Evolutionary conservation across 64 coral and sea anemone species (phyloP).

Genomic region (Catalaphyllia jardinei): DNA sequence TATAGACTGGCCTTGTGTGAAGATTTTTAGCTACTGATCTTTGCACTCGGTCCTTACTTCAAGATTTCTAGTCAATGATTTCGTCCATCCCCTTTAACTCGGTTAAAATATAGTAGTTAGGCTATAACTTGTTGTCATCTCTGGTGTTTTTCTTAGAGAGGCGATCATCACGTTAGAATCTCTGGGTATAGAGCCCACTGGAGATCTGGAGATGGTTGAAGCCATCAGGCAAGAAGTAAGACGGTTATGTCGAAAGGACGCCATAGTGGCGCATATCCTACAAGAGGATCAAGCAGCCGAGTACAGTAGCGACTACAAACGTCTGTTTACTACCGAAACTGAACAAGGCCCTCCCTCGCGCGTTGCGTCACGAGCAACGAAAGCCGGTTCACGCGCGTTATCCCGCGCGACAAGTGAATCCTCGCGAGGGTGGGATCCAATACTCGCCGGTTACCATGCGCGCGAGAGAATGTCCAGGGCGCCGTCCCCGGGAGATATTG

Average conservation of each 20-base stretch:
- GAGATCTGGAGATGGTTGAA: constrained; percentile 86
- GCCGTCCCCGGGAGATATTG: constrained; percentile 57
- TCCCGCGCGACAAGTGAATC: constrained; percentile 60
- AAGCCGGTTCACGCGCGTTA: constrained; percentile 27
- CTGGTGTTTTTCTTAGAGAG: constrained; percentile 37
- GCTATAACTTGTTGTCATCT: neutral
- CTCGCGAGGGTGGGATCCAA: constrained; percentile 93
- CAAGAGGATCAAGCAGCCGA: constrained; percentile 56
- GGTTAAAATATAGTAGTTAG: neutral
- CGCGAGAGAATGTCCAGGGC: constrained; percentile 76
- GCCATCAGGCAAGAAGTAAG: constrained; percentile 81
- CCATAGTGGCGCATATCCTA: constrained; percentile 77
- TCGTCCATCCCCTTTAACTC: neutral
- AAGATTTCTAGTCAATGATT: too few relatives aligned
- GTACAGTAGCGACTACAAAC: constrained; percentile 72
- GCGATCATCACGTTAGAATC: constrained; percentile 70
- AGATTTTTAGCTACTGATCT: too few relatives aligned
- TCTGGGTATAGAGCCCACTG: constrained; percentile 83
- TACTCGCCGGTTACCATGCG: constrained; percentile 89
- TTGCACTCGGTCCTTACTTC: too few relatives aligned
- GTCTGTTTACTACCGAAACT: constrained; percentile 54
- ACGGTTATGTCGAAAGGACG: constrained; percentile 66
- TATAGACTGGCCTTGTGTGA: too few relatives aligned
- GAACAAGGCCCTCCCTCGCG: neutral
- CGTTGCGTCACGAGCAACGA: constrained; percentile 52